Percentiles rank a stretch among this genome's conserved stretches.
phyloP scores from a whole-genome alignment of 2,113 vertebrate genomes.

The Nanger granti region DNA sequence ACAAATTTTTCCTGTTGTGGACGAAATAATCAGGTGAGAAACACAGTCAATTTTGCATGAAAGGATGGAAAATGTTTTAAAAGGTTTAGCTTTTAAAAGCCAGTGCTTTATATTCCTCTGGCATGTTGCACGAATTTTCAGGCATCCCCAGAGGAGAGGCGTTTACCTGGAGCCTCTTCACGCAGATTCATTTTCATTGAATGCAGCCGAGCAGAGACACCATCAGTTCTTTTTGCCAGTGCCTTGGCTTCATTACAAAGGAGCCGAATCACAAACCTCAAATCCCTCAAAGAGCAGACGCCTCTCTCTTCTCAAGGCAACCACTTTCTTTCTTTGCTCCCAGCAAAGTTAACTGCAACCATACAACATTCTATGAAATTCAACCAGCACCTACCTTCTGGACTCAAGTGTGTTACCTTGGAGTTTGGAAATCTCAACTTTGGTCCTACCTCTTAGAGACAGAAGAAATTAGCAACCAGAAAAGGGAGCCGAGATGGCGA shows the following conservation, averaged over 20 bases:
- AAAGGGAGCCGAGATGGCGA: not conserved
- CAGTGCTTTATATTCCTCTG: not conserved
- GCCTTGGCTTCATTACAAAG: not conserved
- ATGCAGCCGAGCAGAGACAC: not conserved
- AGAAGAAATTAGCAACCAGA: not conserved
- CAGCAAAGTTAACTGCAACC: not conserved
- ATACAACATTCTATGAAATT: not conserved
- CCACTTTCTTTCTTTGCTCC: not conserved
- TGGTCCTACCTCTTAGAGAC: not conserved
- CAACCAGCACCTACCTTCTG: not conserved
- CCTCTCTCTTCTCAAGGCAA: not conserved
- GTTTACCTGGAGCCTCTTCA: not conserved
- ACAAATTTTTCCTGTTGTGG: not conserved
- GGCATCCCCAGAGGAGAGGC: not conserved
- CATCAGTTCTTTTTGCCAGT: not conserved
- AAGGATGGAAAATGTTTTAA: not conserved
- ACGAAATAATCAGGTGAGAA: slow-evolving; percentile 30
- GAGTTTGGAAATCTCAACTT: not conserved
- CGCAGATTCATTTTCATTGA: not conserved
- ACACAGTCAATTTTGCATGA: slow-evolving; percentile 17
- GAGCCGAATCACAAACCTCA: not conserved
- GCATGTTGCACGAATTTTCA: not conserved
- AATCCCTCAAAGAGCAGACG: not conserved
- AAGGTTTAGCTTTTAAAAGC: slow-evolving; percentile 26
- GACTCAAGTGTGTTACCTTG: not conserved